phyloP scores from a whole-genome alignment of 2,888 invertebrate genomes.

The Phaedon cochleariae region DNA sequence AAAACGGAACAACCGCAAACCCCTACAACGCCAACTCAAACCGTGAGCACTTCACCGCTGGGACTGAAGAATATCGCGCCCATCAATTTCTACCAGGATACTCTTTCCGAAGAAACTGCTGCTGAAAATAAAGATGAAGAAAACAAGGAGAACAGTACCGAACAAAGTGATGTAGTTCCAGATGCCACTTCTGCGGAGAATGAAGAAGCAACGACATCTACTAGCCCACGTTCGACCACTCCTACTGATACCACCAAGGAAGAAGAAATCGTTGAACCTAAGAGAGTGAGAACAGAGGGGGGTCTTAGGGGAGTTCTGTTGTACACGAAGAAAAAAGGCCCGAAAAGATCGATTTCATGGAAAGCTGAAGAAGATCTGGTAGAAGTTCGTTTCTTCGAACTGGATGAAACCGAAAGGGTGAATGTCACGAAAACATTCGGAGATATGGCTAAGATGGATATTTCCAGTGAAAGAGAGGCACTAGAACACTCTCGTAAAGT shows the following conservation, averaged over 20 bases:
- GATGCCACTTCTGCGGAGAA: constrained; percentile 39
- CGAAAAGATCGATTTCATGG: constrained; percentile 80
- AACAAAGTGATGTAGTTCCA: constrained; percentile 46
- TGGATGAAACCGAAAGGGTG: constrained; percentile 95
- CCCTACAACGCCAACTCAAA: constrained; percentile 45
- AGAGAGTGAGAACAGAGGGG: constrained; percentile 58
- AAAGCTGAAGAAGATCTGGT: constrained; percentile 81
- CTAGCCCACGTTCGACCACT: constrained; percentile 28
- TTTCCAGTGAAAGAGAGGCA: constrained; percentile 84
- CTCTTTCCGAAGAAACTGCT: constrained; percentile 65
- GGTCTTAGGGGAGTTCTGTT: constrained; percentile 80
- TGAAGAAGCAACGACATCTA: constrained; percentile 33
- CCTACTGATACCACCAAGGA: constrained; percentile 61
- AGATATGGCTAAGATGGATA: constrained; percentile 91
- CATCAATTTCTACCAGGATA: constrained; percentile 90
- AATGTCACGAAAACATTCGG: constrained; percentile 93
- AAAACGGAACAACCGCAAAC: constrained; percentile 50
- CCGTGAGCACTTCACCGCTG: constrained; percentile 50
- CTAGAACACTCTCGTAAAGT: constrained; percentile 80
- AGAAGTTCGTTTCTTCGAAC: constrained; percentile 87
- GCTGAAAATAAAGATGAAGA: constrained; percentile 34
- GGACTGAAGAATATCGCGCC: constrained; percentile 66
- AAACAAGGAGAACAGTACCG: constrained; percentile 46
- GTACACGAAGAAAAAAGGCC: constrained; percentile 77
- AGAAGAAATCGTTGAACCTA: constrained; percentile 51